A percentile compares a stretch with the other conserved stretches of the same genome.
Evolutionary conservation across 2,888 invertebrate species (phyloP).

Genomic region (Conus canariensis): DNA sequence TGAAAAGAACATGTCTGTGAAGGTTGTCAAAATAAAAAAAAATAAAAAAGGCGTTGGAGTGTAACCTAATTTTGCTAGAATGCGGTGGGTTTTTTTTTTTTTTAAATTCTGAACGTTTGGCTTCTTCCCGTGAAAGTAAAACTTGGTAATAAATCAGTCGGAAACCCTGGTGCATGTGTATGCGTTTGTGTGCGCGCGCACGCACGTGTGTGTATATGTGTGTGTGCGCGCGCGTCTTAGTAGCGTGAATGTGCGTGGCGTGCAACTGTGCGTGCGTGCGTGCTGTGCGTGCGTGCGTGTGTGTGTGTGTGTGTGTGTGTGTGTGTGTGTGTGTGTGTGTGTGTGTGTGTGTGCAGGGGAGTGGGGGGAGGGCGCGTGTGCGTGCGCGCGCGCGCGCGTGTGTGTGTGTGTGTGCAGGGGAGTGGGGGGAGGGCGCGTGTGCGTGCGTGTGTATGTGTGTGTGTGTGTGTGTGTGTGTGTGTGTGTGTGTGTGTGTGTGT

Average conservation of each 20-base stretch:
- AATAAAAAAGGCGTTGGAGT: too few relatives aligned
- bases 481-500: neutral
- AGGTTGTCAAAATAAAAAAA: too few relatives aligned
- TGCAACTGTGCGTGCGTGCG: neutral
- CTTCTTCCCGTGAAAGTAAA: too few relatives aligned
- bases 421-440: too few relatives aligned
- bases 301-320: neutral
- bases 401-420: neutral
- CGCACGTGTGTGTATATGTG: neutral
- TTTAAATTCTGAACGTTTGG: too few relatives aligned
- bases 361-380: too few relatives aligned
- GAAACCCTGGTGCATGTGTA: neutral
- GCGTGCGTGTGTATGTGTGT: neutral
- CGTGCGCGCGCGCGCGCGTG: neutral
- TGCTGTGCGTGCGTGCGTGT: neutral
- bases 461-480: neutral
- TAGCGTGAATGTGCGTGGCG: neutral
- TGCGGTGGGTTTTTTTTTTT: too few relatives aligned
- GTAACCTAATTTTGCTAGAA: too few relatives aligned
- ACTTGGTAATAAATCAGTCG: too few relatives aligned
- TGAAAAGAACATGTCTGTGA: too few relatives aligned
- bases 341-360: neutral
- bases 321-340: neutral
- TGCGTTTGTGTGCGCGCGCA: neutral
- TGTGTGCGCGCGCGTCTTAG: neutral